Base-by-base conservation (phyloP, 2,113 vertebrate species). In the Tonatia bakeri region DNA sequence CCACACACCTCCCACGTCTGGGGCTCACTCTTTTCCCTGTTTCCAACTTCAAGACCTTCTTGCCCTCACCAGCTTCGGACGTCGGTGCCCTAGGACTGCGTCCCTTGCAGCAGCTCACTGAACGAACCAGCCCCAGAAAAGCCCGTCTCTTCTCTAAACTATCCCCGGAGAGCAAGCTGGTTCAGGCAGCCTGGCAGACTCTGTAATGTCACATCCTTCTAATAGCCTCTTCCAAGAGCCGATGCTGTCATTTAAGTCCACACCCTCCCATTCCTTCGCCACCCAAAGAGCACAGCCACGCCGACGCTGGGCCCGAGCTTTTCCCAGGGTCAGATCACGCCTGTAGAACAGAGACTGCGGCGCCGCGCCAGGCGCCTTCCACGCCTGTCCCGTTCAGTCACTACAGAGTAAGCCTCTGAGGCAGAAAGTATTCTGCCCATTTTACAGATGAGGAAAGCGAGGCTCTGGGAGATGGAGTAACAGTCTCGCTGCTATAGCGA, bases 361-460 rank as follows among this genome's bases (percentile, higher is more conserved):
- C n/a, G n/a, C n/a, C n/a, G n/a, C n/a, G n/a, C 43, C 10, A 7
- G 65, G n/a, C 4, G 19, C 40, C 77, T 38, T 14, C 52, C 40
- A 4, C 12, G 15, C 10, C 26, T 20, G 40, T 61, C 87, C 94
- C 50, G 7, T 47, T 79, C 64, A 65, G 52, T 61, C 56, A 56
- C 4, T 40, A 36, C 31, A 17, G 4, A 17, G 4, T 65, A 43
- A 36, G 47, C 31, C 2, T 7, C 11, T 64, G 76, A 75, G 67
- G 33, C n/a, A 54, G 83, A 87, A 95, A 89, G 70, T 67, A 31
- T 67, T 19, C 7, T 50, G 24, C 50, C 82, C 38, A 7, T 89
- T 76, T 90, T 76, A 83, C n/a, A 93, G 93, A 89, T 80, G 43
- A 91, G 73, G 43, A 95, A 59, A 88, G 15, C 4, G 75, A 93